Conservation (phyloP, 2,888 invertebrate genomes). For the Periphyllus acericola region DNA sequence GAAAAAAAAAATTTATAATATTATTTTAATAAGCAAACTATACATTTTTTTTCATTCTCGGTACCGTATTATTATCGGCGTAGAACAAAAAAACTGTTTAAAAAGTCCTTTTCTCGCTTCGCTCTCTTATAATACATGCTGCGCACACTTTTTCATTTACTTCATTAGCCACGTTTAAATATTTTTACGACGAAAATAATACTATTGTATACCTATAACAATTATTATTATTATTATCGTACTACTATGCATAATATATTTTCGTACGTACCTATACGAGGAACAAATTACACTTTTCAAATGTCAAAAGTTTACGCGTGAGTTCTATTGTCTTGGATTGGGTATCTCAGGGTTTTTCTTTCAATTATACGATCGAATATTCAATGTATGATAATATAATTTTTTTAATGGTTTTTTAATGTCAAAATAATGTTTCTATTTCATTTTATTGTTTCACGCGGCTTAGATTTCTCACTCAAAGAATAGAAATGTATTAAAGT, state of each 20-base stretch:
- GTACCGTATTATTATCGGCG: too few relatives aligned
- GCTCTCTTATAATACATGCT: too few relatives aligned
- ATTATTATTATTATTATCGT: not conserved
- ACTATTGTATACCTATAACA: not conserved
- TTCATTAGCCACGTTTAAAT: too few relatives aligned
- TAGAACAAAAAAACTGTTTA: too few relatives aligned
- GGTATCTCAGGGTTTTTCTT: too few relatives aligned
- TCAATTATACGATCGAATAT: not conserved
- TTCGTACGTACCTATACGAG: too few relatives aligned
- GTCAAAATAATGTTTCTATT: constrained; percentile 28
- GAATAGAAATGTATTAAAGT: not conserved
- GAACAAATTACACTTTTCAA: not conserved
- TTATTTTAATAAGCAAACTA: too few relatives aligned
- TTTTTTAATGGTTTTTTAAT: constrained; percentile 26
- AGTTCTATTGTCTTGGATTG: not conserved
- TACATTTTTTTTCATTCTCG: too few relatives aligned
- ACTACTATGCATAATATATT: not conserved
- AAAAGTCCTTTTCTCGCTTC: too few relatives aligned
- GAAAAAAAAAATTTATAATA: too few relatives aligned
- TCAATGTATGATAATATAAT: not conserved
- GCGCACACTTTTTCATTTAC: too few relatives aligned
- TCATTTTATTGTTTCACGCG: constrained; percentile 30
- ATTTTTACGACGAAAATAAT: too few relatives aligned
- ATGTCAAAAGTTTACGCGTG: not conserved
- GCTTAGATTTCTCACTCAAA: constrained; percentile 19